These are phyloP conservation scores for Delphinus delphis DNA, from an alignment of 2,113 vertebrate species.

Conservation along the genomic window DNA sequence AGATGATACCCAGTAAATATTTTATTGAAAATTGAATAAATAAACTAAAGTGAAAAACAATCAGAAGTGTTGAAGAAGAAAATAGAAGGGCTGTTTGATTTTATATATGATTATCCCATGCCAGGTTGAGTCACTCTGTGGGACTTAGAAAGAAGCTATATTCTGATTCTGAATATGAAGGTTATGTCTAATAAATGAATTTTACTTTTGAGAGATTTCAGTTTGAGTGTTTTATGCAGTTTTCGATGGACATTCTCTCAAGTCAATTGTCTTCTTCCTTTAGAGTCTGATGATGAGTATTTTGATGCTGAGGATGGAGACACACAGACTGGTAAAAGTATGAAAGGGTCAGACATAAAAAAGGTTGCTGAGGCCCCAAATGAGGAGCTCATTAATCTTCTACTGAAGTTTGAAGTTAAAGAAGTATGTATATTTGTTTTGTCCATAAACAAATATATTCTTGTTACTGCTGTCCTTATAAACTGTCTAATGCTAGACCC, in stretches of 20 bases:
- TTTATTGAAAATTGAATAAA: neutral
- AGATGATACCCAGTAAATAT: neutral
- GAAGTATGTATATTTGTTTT: conserved; percentile 82
- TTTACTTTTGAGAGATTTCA: neutral
- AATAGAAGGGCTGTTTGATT: neutral
- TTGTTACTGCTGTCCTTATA: neutral
- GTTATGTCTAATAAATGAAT: neutral
- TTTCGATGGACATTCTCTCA: neutral
- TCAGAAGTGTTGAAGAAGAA: neutral
- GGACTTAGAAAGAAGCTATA: neutral
- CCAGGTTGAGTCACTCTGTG: neutral
- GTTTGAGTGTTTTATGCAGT: neutral
- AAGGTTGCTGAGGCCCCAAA: conserved; percentile 55
- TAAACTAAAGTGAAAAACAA: neutral
- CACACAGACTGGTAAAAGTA: neutral
- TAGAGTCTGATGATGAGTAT: conserved; percentile 87
- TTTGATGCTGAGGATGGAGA: conserved; percentile 82
- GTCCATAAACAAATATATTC: neutral
- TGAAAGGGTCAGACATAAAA: conserved; percentile 57
- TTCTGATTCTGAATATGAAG: neutral
- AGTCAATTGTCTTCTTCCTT: neutral
- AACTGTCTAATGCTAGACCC: neutral
- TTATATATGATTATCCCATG: neutral
- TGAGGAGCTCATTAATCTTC: conserved; percentile 91
- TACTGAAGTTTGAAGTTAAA: conserved; percentile 95